Evolutionary conservation across 2,888 invertebrate species (phyloP).

Genomic region (Sphaerophoria rueppellii): DNA sequence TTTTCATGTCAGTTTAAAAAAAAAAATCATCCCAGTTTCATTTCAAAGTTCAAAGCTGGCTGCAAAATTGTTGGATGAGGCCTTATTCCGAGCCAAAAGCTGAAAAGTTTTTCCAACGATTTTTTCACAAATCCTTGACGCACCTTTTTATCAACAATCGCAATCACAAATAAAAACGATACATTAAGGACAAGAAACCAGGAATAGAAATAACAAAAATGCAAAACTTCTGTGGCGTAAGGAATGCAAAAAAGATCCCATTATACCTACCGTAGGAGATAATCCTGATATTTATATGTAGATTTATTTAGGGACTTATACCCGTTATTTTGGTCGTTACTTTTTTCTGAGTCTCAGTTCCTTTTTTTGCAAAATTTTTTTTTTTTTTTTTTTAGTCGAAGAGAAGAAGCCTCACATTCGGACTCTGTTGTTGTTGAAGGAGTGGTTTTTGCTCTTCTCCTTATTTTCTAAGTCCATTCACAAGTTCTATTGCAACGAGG

Average conservation of each 20-base stretch:
- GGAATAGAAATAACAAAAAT: not conserved
- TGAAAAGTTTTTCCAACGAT: no score
- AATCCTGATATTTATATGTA: conserved; percentile 73
- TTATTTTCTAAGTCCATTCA: conserved; percentile 22
- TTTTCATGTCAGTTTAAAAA: no score
- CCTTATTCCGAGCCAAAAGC: no score
- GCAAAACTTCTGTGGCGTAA: conserved; percentile 52
- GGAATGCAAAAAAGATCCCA: conserved; percentile 47
- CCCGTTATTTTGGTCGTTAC: conserved; percentile 53
- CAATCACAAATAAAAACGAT: conserved; percentile 6
- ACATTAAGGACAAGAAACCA: not conserved
- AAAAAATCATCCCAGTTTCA: no score
- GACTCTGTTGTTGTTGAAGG: conserved; percentile 44
- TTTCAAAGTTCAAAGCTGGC: no score
- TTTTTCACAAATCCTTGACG: no score
- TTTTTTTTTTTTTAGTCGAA: not conserved
- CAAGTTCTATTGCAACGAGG: conserved; percentile 39
- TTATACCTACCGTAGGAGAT: conserved; percentile 61
- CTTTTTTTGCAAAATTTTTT: conserved; percentile 17
- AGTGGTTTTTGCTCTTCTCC: not conserved
- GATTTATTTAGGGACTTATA: conserved; percentile 72
- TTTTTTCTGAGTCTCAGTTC: not conserved
- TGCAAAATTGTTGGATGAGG: no score
- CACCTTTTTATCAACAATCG: no score
- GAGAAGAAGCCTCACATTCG: conserved; percentile 24